These are phyloP conservation scores for Montipora sp. DNA, from an alignment of 64 coral and sea anemone species.

Conservation along the genomic window DNA sequence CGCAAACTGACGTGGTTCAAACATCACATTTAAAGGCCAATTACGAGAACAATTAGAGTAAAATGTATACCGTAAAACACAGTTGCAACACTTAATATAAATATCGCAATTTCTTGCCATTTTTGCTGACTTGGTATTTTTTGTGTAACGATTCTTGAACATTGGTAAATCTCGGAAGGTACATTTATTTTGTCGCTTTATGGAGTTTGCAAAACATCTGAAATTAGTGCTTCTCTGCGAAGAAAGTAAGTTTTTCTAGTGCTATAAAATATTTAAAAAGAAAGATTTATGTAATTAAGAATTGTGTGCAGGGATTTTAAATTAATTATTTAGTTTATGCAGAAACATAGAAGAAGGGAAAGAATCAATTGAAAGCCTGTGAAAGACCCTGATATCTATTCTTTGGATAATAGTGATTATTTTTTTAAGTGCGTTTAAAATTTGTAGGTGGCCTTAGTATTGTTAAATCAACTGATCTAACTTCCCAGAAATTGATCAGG, in stretches of 20 bases:
- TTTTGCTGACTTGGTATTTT: not conserved
- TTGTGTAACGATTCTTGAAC: not conserved
- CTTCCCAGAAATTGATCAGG: too few species aligned
- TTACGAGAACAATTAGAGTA: too few species aligned
- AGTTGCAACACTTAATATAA: too few species aligned
- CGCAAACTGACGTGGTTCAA: too few species aligned
- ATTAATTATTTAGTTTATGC: not conserved
- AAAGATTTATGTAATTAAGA: not conserved
- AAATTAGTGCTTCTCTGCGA: not conserved
- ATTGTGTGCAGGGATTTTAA: not conserved
- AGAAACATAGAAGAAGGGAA: not conserved
- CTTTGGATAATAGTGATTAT: too few species aligned
- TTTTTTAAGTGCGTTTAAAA: too few species aligned
- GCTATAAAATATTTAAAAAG: conserved; percentile 15
- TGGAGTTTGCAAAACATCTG: too few species aligned
- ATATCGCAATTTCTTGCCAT: not conserved
- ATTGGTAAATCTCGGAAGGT: not conserved
- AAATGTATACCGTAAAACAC: too few species aligned
- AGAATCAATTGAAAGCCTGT: not conserved
- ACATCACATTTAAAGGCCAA: too few species aligned
- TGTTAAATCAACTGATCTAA: too few species aligned
- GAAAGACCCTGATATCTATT: not conserved
- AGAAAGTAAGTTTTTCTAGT: not conserved
- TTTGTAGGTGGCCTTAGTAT: too few species aligned
- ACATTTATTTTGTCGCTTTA: too few species aligned